Conservation (phyloP, 2,113 vertebrate genomes). For the Pelobates fuscus region DNA sequence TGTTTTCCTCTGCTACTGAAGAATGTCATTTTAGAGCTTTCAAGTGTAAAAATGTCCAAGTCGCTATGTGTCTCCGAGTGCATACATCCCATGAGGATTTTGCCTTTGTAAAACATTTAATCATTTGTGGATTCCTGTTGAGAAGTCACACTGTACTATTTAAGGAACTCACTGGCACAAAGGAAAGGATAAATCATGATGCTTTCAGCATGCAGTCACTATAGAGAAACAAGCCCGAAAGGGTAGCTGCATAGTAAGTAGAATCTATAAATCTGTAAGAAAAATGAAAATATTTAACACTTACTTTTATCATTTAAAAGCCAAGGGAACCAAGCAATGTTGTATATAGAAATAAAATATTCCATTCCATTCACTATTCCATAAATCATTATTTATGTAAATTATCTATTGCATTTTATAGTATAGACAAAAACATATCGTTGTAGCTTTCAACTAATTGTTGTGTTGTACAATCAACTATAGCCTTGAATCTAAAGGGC, state of each 20-base stretch:
- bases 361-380: no score
- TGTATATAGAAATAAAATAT: background rate
- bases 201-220: slow-evolving; percentile 10
- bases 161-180: slow-evolving; percentile 32
- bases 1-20: slow-evolving; percentile 24
- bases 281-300: slow-evolving; percentile 3
- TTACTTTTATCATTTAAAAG: background rate
- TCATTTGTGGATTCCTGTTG: slow-evolving; percentile 42
- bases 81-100: slow-evolving; percentile 22
- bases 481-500: no score
- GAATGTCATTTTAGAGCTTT: slow-evolving; percentile 45
- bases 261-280: slow-evolving; percentile 2
- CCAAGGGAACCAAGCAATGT: background rate
- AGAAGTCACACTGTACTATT: slow-evolving; percentile 43
- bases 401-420: no score
- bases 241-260: background rate
- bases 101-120: slow-evolving; percentile 46
- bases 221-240: slow-evolving; percentile 3
- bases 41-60: slow-evolving; percentile 48
- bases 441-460: no score
- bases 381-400: no score
- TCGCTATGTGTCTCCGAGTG: slow-evolving; percentile 26
- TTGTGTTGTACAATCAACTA: no score
- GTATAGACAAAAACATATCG: no score
- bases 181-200: slow-evolving; percentile 27